Evolutionary conservation across 2,797 vertebrate genomes (phyloP).

Genomic region (Gallirallus australis): DNA sequence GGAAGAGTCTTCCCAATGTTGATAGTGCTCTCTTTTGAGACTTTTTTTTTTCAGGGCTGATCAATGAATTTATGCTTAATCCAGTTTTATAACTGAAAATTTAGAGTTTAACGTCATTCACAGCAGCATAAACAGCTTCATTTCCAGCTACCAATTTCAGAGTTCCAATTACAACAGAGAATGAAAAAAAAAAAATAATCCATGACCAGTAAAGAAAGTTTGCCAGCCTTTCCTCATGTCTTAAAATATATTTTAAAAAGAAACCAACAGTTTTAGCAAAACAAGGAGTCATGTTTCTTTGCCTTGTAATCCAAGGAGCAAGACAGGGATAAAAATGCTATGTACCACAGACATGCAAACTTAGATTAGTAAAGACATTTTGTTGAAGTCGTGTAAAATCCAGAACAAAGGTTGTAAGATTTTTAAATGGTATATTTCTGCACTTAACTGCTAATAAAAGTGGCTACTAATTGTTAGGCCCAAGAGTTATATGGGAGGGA

Average conservation of each 20-base stretch:
- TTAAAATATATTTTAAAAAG: background rate
- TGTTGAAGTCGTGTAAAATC: conserved; percentile 32
- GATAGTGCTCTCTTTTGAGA: background rate
- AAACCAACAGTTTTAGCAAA: background rate
- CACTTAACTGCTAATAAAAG: conserved; percentile 69
- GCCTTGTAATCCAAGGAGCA: background rate
- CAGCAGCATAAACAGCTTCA: background rate
- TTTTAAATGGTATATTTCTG: conserved; percentile 65
- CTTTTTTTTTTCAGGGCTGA: background rate
- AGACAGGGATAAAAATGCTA: background rate
- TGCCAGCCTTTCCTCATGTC: conserved; percentile 5
- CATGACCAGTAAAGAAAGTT: background rate
- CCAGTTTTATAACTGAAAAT: background rate
- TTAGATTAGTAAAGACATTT: conserved; percentile 25
- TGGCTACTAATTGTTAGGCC: conserved; percentile 63
- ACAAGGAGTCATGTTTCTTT: background rate
- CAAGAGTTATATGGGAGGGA: conserved; percentile 62
- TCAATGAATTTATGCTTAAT: background rate
- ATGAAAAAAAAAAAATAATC: fast-evolving
- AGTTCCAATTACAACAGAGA: background rate
- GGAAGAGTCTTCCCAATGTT: background rate
- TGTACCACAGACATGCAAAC: background rate
- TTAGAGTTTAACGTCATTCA: background rate
- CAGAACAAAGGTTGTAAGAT: conserved; percentile 61
- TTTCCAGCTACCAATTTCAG: background rate